These are phyloP conservation scores for Paedocypris micromegethes DNA, from an alignment of 2,797 vertebrate species.

Conservation along the genomic window DNA sequence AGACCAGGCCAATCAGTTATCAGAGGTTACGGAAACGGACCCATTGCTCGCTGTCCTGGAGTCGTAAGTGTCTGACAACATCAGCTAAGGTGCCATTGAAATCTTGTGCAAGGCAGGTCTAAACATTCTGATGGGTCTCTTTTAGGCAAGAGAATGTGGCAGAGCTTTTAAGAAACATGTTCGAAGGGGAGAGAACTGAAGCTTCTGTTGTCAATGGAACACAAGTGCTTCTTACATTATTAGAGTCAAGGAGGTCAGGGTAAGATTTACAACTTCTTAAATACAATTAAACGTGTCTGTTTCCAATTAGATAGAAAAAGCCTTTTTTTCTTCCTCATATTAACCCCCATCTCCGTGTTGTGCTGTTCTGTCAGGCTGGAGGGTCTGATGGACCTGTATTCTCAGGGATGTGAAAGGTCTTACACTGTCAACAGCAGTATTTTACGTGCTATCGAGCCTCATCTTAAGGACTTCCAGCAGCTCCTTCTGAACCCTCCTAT, in stretches of 20 bases:
- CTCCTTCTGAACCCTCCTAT: constrained; percentile 90
- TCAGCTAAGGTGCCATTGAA: background rate
- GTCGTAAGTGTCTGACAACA: constrained; percentile 77
- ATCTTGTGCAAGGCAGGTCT: no score
- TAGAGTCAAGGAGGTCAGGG: constrained; percentile 89
- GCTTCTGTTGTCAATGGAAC: constrained; percentile 89
- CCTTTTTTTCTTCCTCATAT: background rate
- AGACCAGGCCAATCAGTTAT: constrained; percentile 90
- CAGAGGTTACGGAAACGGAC: constrained; percentile 81
- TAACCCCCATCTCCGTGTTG: background rate
- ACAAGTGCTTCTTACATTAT: constrained; percentile 89
- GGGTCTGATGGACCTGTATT: constrained; percentile 90
- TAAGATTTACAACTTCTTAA: constrained; percentile 59
- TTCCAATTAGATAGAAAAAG: no score
- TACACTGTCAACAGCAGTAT: constrained; percentile 88
- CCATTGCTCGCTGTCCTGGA: constrained; percentile 86
- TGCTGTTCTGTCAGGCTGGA: constrained; percentile 72
- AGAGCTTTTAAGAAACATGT: constrained; percentile 90
- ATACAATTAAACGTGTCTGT: background rate
- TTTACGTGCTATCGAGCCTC: constrained; percentile 84
- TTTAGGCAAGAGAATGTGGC: constrained; percentile 87
- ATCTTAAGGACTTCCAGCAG: constrained; percentile 94
- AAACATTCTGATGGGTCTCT: background rate
- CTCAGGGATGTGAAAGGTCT: constrained; percentile 93
- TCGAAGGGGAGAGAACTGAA: constrained; percentile 83